These are phyloP conservation scores for Drosophila lacertosa DNA, from an alignment of 1,140 invertebrate genomes.

Conservation along the genomic window DNA sequence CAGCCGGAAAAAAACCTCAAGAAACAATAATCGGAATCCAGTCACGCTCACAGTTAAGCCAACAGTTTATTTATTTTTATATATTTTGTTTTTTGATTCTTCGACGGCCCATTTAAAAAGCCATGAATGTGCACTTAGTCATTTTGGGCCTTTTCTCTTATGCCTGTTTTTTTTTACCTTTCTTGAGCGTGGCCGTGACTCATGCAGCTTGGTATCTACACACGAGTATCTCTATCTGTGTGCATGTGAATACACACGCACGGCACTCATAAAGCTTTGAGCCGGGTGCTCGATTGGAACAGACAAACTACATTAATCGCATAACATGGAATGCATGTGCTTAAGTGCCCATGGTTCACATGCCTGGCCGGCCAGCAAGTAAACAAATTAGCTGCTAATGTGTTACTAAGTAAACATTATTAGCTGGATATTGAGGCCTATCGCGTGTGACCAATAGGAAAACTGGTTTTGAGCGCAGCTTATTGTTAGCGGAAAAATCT, in stretches of 20 bases:
- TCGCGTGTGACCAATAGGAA: constrained; percentile 10
- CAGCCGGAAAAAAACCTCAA: constrained; percentile 30
- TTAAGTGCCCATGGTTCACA: constrained; percentile 25
- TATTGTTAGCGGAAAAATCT: not conserved
- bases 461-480: constrained; percentile 14
- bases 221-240: not conserved
- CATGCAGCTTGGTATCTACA: constrained; percentile 21
- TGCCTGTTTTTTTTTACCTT: constrained; percentile 43
- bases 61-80: constrained; percentile 48
- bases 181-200: constrained; percentile 45
- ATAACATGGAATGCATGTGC: not conserved
- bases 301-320: not conserved
- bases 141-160: constrained; percentile 66
- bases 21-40: constrained; percentile 40
- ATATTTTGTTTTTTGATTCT: constrained; percentile 42
- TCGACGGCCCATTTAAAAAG: constrained; percentile 69
- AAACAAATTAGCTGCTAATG: constrained; percentile 40
- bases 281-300: constrained; percentile 2
- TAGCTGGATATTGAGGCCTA: constrained; percentile 28
- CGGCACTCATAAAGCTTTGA: constrained; percentile 1
- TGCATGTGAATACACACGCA: constrained; percentile 13
- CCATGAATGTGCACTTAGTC: constrained; percentile 77
- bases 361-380: not conserved
- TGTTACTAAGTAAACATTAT: constrained; percentile 41
- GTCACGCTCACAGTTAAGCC: constrained; percentile 54